Evolutionary conservation across 2,797 vertebrate genomes (phyloP).

Genomic region (Sebastes taczanowskii): DNA sequence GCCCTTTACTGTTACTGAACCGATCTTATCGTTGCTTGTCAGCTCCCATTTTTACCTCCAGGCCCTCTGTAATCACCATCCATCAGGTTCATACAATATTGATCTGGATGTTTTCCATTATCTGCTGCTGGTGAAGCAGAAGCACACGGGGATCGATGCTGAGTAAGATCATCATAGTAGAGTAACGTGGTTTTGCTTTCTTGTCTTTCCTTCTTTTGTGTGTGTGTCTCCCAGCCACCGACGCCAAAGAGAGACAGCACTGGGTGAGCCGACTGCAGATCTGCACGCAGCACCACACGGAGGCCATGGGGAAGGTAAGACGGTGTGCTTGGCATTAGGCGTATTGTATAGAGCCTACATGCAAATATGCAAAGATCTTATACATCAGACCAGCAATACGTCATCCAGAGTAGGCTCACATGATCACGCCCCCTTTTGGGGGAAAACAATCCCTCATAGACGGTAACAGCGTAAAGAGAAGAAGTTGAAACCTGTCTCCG

Average conservation of each 20-base stretch:
- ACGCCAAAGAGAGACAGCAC: conserved; percentile 97
- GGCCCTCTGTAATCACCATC: conserved; percentile 17
- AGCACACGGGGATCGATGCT: conserved; percentile 29
- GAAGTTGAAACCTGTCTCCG: too few species aligned
- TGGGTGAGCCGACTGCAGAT: conserved; percentile 99
- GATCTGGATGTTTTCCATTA: conserved; percentile 69
- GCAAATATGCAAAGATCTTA: neutral
- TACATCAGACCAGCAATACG: too few species aligned
- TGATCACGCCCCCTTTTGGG: too few species aligned
- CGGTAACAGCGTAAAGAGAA: too few species aligned
- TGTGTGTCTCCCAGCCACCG: conserved; percentile 83
- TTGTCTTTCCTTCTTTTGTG: neutral
- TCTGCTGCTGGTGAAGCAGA: conserved; percentile 32
- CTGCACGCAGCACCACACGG: conserved; percentile 97
- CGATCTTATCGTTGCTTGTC: neutral
- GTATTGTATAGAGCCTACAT: neutral
- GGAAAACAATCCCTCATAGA: too few species aligned
- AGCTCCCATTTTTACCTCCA: neutral
- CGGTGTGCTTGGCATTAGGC: neutral
- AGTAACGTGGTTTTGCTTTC: conserved; percentile 3
- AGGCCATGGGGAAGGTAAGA: conserved; percentile 97
- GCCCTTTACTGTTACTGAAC: neutral
- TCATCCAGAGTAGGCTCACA: too few species aligned
- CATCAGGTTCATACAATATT: conserved; percentile 54
- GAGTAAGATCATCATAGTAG: neutral